Base-by-base conservation (phyloP, 2,113 vertebrate species). In the Leptocoma aspasia region DNA sequence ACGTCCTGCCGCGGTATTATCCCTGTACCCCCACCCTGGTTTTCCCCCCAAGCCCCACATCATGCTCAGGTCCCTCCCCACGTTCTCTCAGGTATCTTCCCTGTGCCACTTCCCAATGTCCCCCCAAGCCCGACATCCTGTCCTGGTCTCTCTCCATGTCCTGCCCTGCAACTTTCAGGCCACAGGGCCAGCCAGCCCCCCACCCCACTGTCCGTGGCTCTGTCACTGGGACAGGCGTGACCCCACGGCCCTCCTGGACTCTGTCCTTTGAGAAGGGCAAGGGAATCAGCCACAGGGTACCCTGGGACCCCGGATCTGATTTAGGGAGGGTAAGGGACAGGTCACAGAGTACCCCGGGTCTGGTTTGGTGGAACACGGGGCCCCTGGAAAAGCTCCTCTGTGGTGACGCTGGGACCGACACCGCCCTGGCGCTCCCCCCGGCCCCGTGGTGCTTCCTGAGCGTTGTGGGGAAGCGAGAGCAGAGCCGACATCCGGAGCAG, bases 201-300 rank as follows among this genome's bases (percentile, higher is more conserved):
- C 33, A 9, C 41, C 75, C 59, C 1, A 0, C 15, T 6, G 28
- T 15, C 1, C 1, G 1, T 39, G 53, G 3, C 60, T 66, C 26
- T 94, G 86, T 54, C 84, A 9, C 39, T 6, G 5, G 39, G 76
- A 28, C 47, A 7, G n/a, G 1, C 3, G 2, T 14, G 54, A 49
- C n/a, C 68, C 49, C 27, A 0, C 7, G 0, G 10, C 19, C 27
- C 14, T 35, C 3, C 27, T 0, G 1, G 3, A 7, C 66, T 24
- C 71, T 76, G 37, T n/a, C 27, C 39, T 1, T 1, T 5, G 4
- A 30, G 20, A 33, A 30, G 17, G 24, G 24, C 19, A 1, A 45
- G 15, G 28, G 24, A 18, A 56, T 15, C 2, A 3, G 15, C 22
- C 68, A 21, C 39, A 3, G 57, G 50, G 17, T 8, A 22, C 23